A percentile compares a stretch with the other conserved stretches of the same genome.
These are phyloP conservation scores for Vultur gryphus DNA, from an alignment of 2,797 vertebrate genomes.

Conservation along the genomic window DNA sequence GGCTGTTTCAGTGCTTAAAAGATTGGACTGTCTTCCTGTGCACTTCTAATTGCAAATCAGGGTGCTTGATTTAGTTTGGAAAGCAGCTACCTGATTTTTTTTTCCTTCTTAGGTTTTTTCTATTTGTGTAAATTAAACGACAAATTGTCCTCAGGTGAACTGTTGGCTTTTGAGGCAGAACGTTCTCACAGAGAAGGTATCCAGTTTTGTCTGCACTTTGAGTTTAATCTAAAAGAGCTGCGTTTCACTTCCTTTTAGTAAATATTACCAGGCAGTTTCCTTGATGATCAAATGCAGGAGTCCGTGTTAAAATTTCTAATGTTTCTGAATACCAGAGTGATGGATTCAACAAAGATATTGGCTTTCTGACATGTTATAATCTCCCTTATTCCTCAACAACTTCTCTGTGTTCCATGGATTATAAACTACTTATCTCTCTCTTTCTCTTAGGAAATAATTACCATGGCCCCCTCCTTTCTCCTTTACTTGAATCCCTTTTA, in stretches of 20 bases:
- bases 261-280: background rate
- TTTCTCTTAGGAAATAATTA: background rate
- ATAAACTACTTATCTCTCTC: background rate
- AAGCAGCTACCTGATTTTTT: background rate
- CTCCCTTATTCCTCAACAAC: background rate
- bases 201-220: background rate
- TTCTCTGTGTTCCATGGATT: background rate
- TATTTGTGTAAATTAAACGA: background rate
- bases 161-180: background rate
- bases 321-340: background rate
- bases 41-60: background rate
- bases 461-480: background rate
- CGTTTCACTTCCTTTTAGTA: background rate
- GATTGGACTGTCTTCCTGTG: background rate
- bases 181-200: background rate
- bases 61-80: background rate
- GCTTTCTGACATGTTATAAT: background rate
- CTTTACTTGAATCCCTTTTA: background rate
- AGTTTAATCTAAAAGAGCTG: background rate
- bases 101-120: rapidly evolving
- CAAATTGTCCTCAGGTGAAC: background rate
- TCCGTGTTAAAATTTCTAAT: background rate
- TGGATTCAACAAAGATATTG: background rate
- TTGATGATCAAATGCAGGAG: background rate
- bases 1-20: background rate